Percentiles rank a stretch among this genome's conserved stretches.
Conservation (phyloP, 2,113 vertebrate genomes). For the Menidia beryllina region DNA sequence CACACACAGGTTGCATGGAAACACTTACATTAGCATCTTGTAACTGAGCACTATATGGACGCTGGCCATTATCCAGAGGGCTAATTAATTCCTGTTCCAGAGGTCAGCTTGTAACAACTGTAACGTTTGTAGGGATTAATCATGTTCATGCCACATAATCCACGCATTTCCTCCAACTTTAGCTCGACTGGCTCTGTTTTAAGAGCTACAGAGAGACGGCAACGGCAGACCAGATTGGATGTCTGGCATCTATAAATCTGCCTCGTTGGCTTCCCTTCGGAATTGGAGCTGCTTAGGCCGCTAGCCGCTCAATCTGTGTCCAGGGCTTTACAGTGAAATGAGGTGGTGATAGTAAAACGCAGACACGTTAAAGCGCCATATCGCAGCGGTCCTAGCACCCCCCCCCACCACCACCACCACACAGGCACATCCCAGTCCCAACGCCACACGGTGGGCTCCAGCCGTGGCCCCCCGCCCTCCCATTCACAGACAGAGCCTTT, state of each 20-base stretch:
- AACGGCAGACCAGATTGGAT: conserved; percentile 40
- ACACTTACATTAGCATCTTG: too few species aligned
- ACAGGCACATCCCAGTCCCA: too few species aligned
- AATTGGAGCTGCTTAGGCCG: conserved; percentile 41
- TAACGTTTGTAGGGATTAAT: not conserved
- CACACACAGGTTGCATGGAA: too few species aligned
- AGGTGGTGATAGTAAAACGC: conserved; percentile 44
- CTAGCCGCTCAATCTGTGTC: conserved; percentile 63
- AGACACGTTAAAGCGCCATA: too few species aligned
- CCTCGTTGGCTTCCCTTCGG: conserved; percentile 33
- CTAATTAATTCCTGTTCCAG: too few species aligned
- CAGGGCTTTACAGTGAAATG: conserved; percentile 52
- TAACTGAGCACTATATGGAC: too few species aligned
- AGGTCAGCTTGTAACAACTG: too few species aligned
- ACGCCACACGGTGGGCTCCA: conserved; percentile 4
- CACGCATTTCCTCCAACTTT: not conserved
- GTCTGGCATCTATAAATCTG: conserved; percentile 67
- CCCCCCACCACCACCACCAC: conserved; percentile 16
- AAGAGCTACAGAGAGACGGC: conserved; percentile 21
- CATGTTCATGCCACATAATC: not conserved
- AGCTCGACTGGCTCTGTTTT: conserved; percentile 13
- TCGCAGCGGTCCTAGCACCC: not conserved
- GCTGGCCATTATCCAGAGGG: too few species aligned
- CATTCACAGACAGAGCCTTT: conserved; percentile 53
- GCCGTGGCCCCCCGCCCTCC: conserved; percentile 19